Evolutionary conservation across 1,140 invertebrate genomes (phyloP), one percentile per base, ranked within the genome.

Genomic region (Ericerus pela): DNA sequence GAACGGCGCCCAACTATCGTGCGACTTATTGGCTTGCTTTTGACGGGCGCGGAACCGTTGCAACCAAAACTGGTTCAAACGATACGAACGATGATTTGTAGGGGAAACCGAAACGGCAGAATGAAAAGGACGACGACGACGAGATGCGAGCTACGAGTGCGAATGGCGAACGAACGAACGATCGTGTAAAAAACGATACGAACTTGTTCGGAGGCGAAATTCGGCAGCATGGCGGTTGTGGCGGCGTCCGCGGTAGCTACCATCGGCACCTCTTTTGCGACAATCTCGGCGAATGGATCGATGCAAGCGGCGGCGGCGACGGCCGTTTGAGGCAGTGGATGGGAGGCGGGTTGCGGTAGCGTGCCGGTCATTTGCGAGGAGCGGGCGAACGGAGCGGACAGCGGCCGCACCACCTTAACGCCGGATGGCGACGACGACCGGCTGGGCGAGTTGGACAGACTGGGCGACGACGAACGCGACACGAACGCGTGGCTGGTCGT

Each of bases 381-480:
- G 22, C 41, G 22, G 5, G 41, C 11, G 14, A 47, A 47, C 22
- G 41, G 41, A 2, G 41, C 41, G 12, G 41, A 47, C 14, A 47
- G 14, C 10, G 41, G 41, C 8, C 41, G 41, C 26, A 18, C 41
- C 26, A 24, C 26, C n/a, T n/a, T n/a, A n/a, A n/a, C n/a, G 41
- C 20, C 41, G 20, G 41, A 47, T 16, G 41, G 41, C 41, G 41
- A 47, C 3, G 41, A 47, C 16, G 41, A 47, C 26, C 41, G 22
- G 41, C 41, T 47, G 6, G 41, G 41, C 16, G 41, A 24, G 20
- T 47, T 47, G 22, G 41, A 47, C 26, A 47, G 22, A 24, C 41
- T 47, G 26, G 41, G 41, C 20, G 41, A 47, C 4, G 41, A 47
- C 41, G 41, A 47, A 24, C 41, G 22, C 4, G 41, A 47, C 41